Evolutionary conservation across 2,888 invertebrate genomes (phyloP), one percentile per base, ranked within the genome.

Genomic region (Synanthedon formicaeformis): DNA sequence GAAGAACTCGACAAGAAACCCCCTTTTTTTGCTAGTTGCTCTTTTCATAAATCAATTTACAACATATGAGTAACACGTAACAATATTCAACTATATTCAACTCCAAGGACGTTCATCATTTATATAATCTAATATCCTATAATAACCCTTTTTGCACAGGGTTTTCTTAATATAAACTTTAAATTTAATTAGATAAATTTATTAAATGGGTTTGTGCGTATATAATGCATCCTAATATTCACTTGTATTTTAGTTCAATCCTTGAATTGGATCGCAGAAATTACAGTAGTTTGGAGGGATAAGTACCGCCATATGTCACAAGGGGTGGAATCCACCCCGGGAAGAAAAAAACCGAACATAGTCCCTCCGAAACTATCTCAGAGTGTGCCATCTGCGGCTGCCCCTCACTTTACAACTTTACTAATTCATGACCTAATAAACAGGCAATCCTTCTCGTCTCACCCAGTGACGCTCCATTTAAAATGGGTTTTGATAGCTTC

Each of bases 271-370:
- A 75, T 75, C 69, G 64, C 69, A 61, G 70, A 74, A 77, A 81
- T 78, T 73, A 73, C 73, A 71, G 75, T 72, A 81, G 73, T 81
- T 81, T 71, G 62, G 65, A 78, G 75, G 79, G 80, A 79, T 81
- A 81, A 81, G 79, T 64, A 69, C 72, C 69, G 62, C 63, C 72
- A 80, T 81, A 75, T 74, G 75, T 81, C 73, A 81, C 73, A 12
- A 50, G 52, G 62, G 64, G 61, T 57, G 62, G 60, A 57, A 61
- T 61, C 58, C 58, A 55, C 55, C 53, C 57, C 53, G 58, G 61
- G 56, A 58, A 23, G 49, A 23, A 23, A 65, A 73, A 75, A 75
- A 72, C 67, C 61, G 60, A 59, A 55, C 52, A 60, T 57, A 54
- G 57, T 57, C 61, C 61, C 60, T 64, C 56, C 55, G 57, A 62